A percentile compares a stretch with the other conserved stretches of the same genome.
Evolutionary conservation across 1,140 invertebrate genomes (phyloP).

Genomic region (Sitophilus oryzae): DNA sequence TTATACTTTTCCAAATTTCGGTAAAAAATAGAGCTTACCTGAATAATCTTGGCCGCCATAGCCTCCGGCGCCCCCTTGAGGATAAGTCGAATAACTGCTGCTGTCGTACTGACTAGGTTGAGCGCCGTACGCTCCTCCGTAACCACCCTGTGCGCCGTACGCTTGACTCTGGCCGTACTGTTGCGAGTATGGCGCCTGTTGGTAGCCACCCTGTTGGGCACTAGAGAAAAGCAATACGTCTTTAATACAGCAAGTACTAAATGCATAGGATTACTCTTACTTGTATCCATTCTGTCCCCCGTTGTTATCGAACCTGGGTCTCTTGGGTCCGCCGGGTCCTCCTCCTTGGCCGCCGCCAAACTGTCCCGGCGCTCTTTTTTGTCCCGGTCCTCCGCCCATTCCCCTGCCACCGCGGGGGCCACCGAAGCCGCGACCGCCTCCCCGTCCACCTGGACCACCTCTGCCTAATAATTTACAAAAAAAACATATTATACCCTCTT

Average conservation of each 20-base stretch:
- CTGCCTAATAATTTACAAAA: constrained; percentile 4
- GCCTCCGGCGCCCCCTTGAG: background rate
- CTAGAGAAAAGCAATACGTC: background rate
- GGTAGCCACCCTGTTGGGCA: background rate
- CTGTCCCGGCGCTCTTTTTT: constrained; percentile 26
- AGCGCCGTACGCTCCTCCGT: background rate
- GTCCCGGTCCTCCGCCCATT: constrained; percentile 34
- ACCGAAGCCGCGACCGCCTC: constrained; percentile 33
- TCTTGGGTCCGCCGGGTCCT: constrained; percentile 39
- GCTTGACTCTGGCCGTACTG: background rate
- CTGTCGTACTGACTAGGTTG: background rate
- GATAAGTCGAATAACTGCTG: background rate
- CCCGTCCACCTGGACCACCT: constrained; percentile 26
- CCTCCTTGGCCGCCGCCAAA: constrained; percentile 30
- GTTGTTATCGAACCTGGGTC: background rate
- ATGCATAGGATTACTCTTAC: background rate
- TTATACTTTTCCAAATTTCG: background rate
- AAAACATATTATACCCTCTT: background rate
- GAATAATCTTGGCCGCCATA: background rate
- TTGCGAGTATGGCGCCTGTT: background rate
- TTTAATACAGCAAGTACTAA: background rate
- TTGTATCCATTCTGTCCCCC: background rate
- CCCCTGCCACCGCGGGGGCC: constrained; percentile 31
- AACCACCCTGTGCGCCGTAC: background rate
- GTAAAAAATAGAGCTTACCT: background rate